phyloP scores from a whole-genome alignment of 2,113 vertebrate genomes.

The Regulus satrapa region DNA sequence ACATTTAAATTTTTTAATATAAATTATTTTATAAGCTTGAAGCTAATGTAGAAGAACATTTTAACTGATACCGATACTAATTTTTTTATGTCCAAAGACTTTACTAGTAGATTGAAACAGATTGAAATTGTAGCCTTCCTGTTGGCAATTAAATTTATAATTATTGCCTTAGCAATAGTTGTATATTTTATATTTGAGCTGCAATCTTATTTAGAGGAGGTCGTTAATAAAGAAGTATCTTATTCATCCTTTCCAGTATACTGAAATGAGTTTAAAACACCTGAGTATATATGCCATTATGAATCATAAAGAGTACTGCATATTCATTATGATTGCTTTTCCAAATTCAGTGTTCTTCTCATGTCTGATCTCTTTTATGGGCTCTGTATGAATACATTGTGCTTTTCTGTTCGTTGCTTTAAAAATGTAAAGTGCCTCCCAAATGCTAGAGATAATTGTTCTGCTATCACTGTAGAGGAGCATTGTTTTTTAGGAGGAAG shows the following conservation, averaged over 20 bases:
- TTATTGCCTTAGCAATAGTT: neutral
- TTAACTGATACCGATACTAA: neutral
- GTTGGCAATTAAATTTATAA: neutral
- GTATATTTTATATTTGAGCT: neutral
- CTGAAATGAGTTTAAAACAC: neutral
- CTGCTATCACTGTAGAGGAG: neutral
- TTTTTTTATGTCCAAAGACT: neutral
- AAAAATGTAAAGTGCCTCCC: neutral
- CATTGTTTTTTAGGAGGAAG: neutral
- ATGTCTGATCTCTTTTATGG: neutral
- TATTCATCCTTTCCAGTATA: neutral
- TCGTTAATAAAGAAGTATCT: neutral
- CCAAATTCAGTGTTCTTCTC: neutral
- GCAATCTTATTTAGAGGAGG: neutral
- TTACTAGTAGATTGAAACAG: neutral
- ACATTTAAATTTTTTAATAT: neutral
- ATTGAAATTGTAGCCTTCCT: neutral
- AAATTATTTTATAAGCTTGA: neutral
- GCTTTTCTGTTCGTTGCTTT: neutral
- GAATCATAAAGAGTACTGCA: neutral
- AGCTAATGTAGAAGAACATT: neutral
- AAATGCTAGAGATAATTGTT: neutral
- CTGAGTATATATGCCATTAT: neutral
- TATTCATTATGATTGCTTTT: neutral
- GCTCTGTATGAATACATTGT: neutral